Conservation (phyloP, 2,797 vertebrate species). For the Columba guinea region DNA sequence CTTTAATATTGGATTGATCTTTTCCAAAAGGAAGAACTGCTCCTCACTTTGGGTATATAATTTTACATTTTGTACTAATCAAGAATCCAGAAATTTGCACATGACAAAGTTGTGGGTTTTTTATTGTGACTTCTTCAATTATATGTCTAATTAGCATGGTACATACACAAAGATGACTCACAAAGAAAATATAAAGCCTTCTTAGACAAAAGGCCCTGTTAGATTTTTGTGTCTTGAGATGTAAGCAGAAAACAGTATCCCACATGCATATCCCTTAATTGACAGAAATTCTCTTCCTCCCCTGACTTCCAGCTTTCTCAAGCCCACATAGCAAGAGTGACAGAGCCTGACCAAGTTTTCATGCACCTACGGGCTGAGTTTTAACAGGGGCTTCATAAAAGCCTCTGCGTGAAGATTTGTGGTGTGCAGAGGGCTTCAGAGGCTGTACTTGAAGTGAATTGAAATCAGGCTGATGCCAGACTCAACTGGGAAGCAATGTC, state of each 20-base stretch:
- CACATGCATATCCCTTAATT: neutral
- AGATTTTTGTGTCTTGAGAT: neutral
- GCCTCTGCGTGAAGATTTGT: accelerated
- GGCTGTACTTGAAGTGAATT: neutral
- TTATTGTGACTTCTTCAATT: neutral
- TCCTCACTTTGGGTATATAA: neutral
- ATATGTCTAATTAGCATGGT: neutral
- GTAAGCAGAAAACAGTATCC: neutral
- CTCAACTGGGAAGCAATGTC: neutral
- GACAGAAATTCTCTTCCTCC: neutral
- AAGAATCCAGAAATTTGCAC: neutral
- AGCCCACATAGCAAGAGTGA: neutral
- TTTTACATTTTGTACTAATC: neutral
- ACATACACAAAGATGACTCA: neutral
- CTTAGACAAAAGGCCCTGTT: neutral
- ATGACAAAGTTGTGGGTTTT: neutral
- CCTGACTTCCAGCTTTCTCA: neutral
- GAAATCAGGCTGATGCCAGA: neutral
- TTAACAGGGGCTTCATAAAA: neutral
- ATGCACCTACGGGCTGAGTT: neutral
- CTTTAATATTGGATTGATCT: neutral
- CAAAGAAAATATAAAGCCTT: neutral
- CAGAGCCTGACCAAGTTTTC: neutral
- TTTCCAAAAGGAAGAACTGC: neutral
- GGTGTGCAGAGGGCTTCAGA: neutral